These are phyloP conservation scores for Cephalopachus bancanus DNA, from an alignment of 2,797 vertebrate species.

Conservation along the genomic window DNA sequence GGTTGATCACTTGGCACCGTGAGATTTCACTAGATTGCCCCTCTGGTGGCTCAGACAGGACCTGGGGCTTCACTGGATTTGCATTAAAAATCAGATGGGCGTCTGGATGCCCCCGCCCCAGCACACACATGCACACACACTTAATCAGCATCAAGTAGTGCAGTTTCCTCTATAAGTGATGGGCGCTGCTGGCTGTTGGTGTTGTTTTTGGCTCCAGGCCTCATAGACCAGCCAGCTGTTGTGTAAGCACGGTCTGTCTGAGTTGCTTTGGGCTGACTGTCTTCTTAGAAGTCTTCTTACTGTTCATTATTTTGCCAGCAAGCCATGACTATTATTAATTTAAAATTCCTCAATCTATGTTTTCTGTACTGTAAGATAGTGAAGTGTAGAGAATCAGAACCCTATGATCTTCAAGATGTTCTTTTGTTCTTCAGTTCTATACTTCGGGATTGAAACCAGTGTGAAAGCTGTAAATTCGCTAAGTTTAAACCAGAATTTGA, in stretches of 20 bases:
- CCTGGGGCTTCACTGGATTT: slow-evolving; percentile 69
- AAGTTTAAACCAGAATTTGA: slow-evolving; percentile 80
- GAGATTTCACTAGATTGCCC: slow-evolving; percentile 49
- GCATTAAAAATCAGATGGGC: slow-evolving; percentile 55
- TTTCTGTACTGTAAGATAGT: slow-evolving; percentile 53
- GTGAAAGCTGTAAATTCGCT: slow-evolving; percentile 70
- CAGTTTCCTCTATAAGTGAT: slow-evolving; percentile 48
- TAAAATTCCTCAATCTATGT: slow-evolving; percentile 53
- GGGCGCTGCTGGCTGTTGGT: slow-evolving; percentile 66
- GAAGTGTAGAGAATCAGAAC: neutral
- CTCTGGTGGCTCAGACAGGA: slow-evolving; percentile 55
- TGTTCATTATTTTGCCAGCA: slow-evolving; percentile 68
- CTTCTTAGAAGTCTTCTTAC: slow-evolving; percentile 62
- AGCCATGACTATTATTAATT: slow-evolving; percentile 37
- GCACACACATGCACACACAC: neutral
- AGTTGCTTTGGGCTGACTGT: slow-evolving; percentile 22
- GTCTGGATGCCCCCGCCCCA: slow-evolving; percentile 52
- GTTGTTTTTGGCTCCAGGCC: slow-evolving; percentile 78
- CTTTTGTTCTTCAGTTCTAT: slow-evolving; percentile 18
- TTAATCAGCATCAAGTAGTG: neutral
- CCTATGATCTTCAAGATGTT: neutral
- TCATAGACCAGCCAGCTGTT: slow-evolving; percentile 66
- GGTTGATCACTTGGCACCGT: slow-evolving; percentile 44
- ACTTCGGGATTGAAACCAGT: slow-evolving; percentile 52
- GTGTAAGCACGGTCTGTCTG: slow-evolving; percentile 73